Conservation (phyloP, 1,140 invertebrate genomes). For the Chymomyza costata region DNA sequence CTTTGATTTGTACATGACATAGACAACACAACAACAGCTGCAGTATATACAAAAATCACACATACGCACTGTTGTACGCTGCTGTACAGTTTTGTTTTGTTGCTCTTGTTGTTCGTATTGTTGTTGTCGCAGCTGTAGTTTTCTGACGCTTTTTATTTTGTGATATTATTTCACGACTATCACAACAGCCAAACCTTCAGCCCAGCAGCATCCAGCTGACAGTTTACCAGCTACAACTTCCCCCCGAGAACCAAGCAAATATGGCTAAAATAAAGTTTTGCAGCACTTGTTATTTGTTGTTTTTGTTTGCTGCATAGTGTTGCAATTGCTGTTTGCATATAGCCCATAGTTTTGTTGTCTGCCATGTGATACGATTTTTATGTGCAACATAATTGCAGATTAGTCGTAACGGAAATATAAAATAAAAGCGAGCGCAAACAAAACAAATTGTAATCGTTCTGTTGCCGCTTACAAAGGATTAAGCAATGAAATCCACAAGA, state of each 20-base stretch:
- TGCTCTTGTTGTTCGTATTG: background rate
- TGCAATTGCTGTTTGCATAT: background rate
- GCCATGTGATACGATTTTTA: conserved; percentile 61
- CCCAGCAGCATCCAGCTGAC: conserved; percentile 9
- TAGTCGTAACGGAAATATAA: conserved; percentile 58
- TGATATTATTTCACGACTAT: conserved; percentile 29
- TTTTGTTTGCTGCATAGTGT: conserved; percentile 2
- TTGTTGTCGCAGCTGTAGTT: background rate
- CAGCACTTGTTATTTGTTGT: conserved; percentile 3
- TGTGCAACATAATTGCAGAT: conserved; percentile 72
- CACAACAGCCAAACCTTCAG: conserved; percentile 51
- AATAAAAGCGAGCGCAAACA: conserved; percentile 34
- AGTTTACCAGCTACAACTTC: conserved; percentile 18
- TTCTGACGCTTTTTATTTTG: conserved; percentile 2
- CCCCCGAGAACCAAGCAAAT: no score
- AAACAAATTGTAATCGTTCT: conserved; percentile 64
- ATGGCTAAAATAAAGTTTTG: conserved; percentile 38
- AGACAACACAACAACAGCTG: background rate
- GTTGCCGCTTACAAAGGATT: conserved; percentile 63
- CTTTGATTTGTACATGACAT: conserved; percentile 26
- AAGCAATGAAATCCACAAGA: conserved; percentile 6
- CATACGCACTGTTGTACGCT: conserved; percentile 4
- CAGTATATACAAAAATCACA: background rate
- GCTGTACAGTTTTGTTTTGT: conserved; percentile 11
- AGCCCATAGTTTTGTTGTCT: conserved; percentile 5